Evolutionary conservation across 2,113 vertebrate species (phyloP), one percentile per base, ranked within the genome.

Genomic region (Apodemus speciosus): DNA sequence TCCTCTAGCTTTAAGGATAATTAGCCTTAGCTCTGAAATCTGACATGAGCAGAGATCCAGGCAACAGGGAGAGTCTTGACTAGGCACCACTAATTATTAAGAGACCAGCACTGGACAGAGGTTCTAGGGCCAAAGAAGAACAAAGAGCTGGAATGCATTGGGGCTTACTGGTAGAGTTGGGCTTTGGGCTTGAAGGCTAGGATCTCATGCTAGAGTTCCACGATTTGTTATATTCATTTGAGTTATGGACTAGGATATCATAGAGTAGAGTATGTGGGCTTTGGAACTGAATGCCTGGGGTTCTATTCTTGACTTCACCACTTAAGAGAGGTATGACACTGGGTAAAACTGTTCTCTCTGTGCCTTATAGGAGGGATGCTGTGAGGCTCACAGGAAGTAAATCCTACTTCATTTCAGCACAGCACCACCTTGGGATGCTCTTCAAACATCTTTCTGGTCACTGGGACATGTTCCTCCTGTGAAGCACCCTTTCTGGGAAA

Each of bases 41-140:
- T 77, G 66, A 43, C 4, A 66, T 89, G 35, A 85, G 53, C 21
- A 91, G 56, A 10, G 64, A 77, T 64, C 38, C 53, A 77, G 80
- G 60, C 7, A 71, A 84, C 15, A 83, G 16, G 58, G 32, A 91
- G 40, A 87, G 14, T 85, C 40, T 20, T 68, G 38, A 72, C 66
- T 85, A 66, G 49, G 4, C n/a, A 49, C 32, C 3, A 38, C 43
- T 43, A 85, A 76, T 56, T 69, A 21, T 23, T 60, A 91, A 91
- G 60, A 88, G 92, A 73, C 35, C 25, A 68, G 32, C 32, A 73
- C 62, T 95, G 14, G 40, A 79, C 62, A 71, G 49, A 94, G 23
- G 66, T 69, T 93, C 60, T 91, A 43, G 80, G 84, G 38, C 87
- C 72, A 91, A 43, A 91, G 71, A 95, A 64, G 32, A 79, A 27